A percentile compares a stretch with the other conserved stretches of the same genome.
Conservation (phyloP, 2,113 vertebrate genomes). For the Pyrgilauda ruficollis region DNA sequence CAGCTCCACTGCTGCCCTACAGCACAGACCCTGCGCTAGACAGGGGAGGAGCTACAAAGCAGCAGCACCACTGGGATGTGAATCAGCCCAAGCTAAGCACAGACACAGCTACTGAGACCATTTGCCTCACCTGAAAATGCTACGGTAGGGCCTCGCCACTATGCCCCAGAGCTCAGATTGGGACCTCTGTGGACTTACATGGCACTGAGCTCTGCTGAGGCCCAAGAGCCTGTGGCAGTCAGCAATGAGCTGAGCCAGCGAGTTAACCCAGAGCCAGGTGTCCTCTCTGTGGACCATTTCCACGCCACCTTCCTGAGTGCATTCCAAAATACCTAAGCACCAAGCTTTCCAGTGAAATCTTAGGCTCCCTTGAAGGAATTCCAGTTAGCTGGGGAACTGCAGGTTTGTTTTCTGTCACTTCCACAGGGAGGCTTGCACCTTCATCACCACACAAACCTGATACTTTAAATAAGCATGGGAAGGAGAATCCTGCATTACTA, state of each 20-base stretch:
- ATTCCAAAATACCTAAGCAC: neutral
- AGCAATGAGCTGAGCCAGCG: accelerated
- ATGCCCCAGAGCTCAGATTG: neutral
- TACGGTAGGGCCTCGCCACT: neutral
- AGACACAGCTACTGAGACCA: neutral
- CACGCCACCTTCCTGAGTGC: accelerated
- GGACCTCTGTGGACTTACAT: neutral
- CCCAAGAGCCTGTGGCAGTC: neutral
- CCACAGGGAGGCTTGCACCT: neutral
- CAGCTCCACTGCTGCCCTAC: neutral
- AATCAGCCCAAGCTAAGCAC: neutral
- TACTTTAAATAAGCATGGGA: neutral
- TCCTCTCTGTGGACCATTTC: neutral
- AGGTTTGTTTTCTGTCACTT: neutral
- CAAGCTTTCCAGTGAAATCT: neutral
- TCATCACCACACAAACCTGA: neutral
- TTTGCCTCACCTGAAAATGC: neutral
- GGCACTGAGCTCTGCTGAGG: neutral
- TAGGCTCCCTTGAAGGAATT: neutral
- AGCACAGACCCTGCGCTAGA: neutral
- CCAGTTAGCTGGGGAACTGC: neutral
- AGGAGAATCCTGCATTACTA: neutral
- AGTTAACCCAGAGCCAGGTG: neutral
- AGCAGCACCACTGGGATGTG: neutral
- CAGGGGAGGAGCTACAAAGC: neutral